Evolutionary conservation across 2,113 vertebrate species (phyloP).

Genomic region (Tetraodon nigroviridis): DNA sequence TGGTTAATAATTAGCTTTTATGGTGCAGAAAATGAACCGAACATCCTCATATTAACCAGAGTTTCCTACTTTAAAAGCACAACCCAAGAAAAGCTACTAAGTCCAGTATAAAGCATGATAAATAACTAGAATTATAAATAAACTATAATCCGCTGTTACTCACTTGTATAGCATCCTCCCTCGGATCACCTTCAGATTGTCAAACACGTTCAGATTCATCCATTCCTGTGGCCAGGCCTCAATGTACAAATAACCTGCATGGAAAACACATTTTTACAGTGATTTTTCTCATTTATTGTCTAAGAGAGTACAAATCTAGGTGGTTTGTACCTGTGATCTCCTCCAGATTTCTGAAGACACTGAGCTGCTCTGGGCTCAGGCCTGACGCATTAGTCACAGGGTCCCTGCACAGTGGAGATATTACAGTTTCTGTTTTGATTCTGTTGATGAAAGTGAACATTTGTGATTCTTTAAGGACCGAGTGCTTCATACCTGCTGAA

Average conservation of each 20-base stretch:
- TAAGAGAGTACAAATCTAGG: background rate
- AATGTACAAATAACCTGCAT: conserved; percentile 88
- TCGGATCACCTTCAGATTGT: conserved; percentile 87
- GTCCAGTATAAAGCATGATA: background rate
- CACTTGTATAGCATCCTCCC: conserved; percentile 90
- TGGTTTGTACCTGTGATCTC: conserved; percentile 88
- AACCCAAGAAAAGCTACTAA: background rate
- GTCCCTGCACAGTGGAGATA: conserved; percentile 68
- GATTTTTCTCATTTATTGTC: background rate
- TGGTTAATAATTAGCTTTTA: conserved; percentile 65
- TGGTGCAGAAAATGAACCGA: conserved; percentile 30
- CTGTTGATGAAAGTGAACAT: background rate
- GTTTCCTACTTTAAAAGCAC: background rate
- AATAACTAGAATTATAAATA: background rate
- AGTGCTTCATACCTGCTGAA: conserved; percentile 75
- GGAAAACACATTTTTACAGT: conserved; percentile 5
- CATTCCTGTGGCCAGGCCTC: conserved; percentile 82
- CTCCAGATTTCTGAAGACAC: conserved; percentile 79
- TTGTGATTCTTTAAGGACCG: background rate
- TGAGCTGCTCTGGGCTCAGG: conserved; percentile 77
- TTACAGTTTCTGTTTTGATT: background rate
- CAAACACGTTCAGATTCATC: conserved; percentile 81
- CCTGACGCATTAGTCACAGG: conserved; percentile 70
- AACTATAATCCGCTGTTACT: conserved; percentile 22
- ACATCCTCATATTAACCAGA: conserved; percentile 15